phyloP scores from a whole-genome alignment of 92 coral and sea anemone genomes.

The Micromussa lordhowensis region DNA sequence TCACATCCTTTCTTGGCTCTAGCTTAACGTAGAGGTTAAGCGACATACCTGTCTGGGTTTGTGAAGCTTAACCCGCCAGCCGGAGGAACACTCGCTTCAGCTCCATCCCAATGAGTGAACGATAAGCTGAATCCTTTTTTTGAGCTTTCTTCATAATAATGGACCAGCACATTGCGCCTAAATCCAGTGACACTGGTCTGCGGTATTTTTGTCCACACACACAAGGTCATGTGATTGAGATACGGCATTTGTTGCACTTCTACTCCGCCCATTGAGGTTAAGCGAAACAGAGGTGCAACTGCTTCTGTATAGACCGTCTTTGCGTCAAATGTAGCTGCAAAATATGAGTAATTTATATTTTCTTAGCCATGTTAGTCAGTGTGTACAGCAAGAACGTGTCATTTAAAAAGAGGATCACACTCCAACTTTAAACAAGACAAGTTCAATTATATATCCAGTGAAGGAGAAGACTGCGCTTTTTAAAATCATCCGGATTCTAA shows the following conservation, averaged over 20 bases:
- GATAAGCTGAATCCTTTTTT: neutral
- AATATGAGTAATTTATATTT: neutral
- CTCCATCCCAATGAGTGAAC: neutral
- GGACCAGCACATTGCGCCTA: neutral
- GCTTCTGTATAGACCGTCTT: neutral
- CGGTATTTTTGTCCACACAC: neutral
- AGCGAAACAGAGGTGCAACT: too few species aligned
- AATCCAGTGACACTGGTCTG: neutral
- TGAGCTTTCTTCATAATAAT: neutral
- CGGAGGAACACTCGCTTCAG: neutral
- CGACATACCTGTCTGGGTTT: neutral
- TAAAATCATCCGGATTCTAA: too few species aligned
- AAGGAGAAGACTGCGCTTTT: too few species aligned
- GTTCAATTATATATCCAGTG: too few species aligned
- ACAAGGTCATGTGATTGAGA: conserved; percentile 2
- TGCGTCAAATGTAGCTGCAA: conserved; percentile 3
- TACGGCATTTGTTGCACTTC: neutral
- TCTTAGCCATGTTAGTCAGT: neutral
- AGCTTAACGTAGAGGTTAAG: neutral
- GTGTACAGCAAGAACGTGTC: neutral
- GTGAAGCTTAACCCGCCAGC: neutral
- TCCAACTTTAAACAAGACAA: too few species aligned
- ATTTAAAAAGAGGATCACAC: neutral
- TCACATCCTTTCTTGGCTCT: too few species aligned
- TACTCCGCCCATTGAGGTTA: neutral